Conservation (phyloP, 2,113 vertebrate genomes). For the Pipra filicauda region DNA sequence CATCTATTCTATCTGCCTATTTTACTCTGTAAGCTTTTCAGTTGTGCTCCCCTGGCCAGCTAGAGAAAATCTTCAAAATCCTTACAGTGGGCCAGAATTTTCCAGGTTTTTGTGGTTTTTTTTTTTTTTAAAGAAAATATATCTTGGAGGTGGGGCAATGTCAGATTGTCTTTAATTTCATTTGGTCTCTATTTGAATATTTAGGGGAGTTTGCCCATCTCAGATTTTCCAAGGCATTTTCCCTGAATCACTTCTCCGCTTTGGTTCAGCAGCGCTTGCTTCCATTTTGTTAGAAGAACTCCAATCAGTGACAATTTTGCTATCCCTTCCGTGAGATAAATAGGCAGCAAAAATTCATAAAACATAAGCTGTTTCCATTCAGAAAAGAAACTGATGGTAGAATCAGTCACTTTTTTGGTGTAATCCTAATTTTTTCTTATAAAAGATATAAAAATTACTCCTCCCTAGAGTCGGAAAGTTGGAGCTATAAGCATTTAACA, state of each 20-base stretch:
- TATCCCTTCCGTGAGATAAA: background rate
- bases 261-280: background rate
- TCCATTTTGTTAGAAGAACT: background rate
- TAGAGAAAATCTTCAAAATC: background rate
- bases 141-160: background rate
- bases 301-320: background rate
- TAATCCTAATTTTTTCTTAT: background rate
- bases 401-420: background rate
- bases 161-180: background rate
- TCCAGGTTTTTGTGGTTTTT: background rate
- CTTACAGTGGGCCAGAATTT: background rate
- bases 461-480: background rate
- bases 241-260: background rate
- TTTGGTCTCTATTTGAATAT: background rate
- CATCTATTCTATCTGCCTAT: background rate
- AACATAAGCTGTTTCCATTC: background rate
- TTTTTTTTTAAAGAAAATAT: background rate
- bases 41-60: background rate
- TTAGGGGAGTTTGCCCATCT: background rate
- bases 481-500: background rate
- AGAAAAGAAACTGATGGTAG: background rate
- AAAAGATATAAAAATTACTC: background rate
- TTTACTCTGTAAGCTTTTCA: background rate
- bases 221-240: background rate
- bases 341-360: background rate